A percentile compares a stretch with the other conserved stretches of the same genome.
Evolutionary conservation across 2,888 invertebrate species (phyloP).

Genomic region (Drosophila yooni): DNA sequence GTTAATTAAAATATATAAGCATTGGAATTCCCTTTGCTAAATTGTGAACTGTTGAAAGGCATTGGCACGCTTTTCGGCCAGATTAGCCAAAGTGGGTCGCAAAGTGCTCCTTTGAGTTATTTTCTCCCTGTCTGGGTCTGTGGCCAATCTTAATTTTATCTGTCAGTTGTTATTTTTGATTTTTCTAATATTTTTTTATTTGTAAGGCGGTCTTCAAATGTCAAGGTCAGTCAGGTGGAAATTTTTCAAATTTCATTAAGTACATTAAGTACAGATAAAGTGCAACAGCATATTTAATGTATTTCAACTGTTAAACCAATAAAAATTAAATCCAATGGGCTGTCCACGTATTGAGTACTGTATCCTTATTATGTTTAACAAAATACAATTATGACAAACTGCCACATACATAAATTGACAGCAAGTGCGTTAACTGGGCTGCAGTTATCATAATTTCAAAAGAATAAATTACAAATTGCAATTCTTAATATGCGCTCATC

Average conservation of each 20-base stretch:
- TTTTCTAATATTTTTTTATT: constrained; percentile 28
- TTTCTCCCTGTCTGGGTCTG: constrained; percentile 5
- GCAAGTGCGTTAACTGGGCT: constrained; percentile 5
- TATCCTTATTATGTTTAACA: background rate
- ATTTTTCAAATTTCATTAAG: constrained; percentile 7
- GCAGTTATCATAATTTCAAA: constrained; percentile 14
- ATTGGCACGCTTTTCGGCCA: constrained; percentile 60
- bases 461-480: constrained; percentile 12
- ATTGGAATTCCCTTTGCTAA: constrained; percentile 52
- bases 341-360: constrained; percentile 8
- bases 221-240: constrained; percentile 23
- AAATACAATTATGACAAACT: constrained; percentile 1
- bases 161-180: constrained; percentile 66
- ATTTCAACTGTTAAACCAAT: background rate
- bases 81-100: constrained; percentile 59
- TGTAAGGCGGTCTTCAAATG: constrained; percentile 7
- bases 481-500: constrained; percentile 45
- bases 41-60: constrained; percentile 66
- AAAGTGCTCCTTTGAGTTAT: constrained; percentile 37
- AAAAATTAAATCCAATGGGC: background rate
- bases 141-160: constrained; percentile 67
- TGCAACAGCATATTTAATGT: constrained; percentile 21
- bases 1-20: constrained; percentile 72
- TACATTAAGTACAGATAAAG: constrained; percentile 1
- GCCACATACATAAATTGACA: constrained; percentile 10